Evolutionary conservation across 2,888 invertebrate species (phyloP).

Genomic region (Sturmia bella): DNA sequence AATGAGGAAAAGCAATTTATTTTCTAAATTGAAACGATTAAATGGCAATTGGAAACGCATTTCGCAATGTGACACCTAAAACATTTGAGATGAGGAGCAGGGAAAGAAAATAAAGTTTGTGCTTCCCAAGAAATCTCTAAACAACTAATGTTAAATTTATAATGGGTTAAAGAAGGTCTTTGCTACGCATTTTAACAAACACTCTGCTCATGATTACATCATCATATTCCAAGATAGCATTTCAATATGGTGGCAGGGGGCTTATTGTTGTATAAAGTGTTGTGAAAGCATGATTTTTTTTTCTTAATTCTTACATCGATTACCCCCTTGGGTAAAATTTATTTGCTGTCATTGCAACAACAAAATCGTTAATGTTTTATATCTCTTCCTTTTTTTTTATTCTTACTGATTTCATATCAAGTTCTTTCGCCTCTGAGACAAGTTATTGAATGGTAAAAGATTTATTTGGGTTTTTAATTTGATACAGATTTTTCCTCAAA

Average conservation of each 20-base stretch:
- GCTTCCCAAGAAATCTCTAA: conserved; percentile 66
- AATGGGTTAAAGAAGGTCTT: conserved; percentile 58
- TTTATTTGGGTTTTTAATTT: conserved; percentile 55
- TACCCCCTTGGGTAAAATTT: conserved; percentile 82
- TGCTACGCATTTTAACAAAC: background rate
- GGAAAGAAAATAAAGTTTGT: conserved; percentile 12
- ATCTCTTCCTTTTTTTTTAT: background rate
- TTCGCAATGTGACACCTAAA: conserved; percentile 76
- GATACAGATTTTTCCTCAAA: conserved; percentile 11
- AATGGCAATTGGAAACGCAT: conserved; percentile 80
- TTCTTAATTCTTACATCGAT: conserved; percentile 75
- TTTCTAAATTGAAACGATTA: conserved; percentile 82
- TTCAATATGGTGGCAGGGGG: conserved; percentile 57
- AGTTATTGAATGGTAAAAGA: conserved; percentile 65
- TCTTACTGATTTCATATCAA: conserved; percentile 35
- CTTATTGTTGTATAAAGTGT: background rate
- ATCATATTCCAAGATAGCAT: conserved; percentile 61
- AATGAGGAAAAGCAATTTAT: conserved; percentile 80
- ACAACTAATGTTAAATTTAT: conserved; percentile 48
- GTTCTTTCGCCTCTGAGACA: conserved; percentile 21
- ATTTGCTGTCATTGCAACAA: conserved; percentile 78
- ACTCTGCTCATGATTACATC: conserved; percentile 67
- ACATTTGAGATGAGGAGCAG: conserved; percentile 60
- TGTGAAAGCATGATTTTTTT: conserved; percentile 39
- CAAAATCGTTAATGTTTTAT: conserved; percentile 59